These are phyloP conservation scores for Craniophora ligustri DNA, from an alignment of 2,888 invertebrate species.

Conservation along the genomic window DNA sequence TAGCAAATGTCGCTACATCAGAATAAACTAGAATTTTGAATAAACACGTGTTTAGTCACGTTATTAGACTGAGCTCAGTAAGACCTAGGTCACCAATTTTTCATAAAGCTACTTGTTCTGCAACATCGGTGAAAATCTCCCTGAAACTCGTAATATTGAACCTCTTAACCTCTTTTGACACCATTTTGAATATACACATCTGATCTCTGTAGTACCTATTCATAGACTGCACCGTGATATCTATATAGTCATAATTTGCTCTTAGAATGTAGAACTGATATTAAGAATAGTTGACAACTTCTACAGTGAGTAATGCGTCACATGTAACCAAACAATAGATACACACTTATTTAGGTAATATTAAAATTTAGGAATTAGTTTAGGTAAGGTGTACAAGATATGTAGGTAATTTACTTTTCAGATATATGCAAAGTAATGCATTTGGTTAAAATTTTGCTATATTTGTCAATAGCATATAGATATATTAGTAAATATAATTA, in stretches of 20 bases:
- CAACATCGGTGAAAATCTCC: neutral
- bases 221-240: conserved; percentile 18
- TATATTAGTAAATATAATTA: conserved; percentile 5
- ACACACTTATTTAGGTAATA: conserved; percentile 34
- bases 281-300: conserved; percentile 29
- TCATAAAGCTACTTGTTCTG: neutral
- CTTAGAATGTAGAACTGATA: conserved; percentile 16
- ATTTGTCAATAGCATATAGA: neutral
- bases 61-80: conserved; percentile 7
- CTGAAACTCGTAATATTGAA: too few relatives aligned
- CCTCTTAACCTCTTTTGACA: too few relatives aligned
- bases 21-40: neutral
- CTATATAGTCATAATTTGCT: conserved; percentile 17
- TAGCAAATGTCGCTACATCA: neutral
- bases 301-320: conserved; percentile 36
- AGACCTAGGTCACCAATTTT: neutral
- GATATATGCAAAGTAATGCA: conserved; percentile 16
- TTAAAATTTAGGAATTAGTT: conserved; percentile 43
- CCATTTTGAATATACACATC: conserved; percentile 28
- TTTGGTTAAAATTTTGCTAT: conserved; percentile 8
- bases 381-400: conserved; percentile 53
- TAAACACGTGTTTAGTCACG: neutral
- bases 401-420: conserved; percentile 39
- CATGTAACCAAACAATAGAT: conserved; percentile 17
- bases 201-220: too few relatives aligned